Evolutionary conservation across 2,113 vertebrate species (phyloP), one percentile per base, ranked within the genome.

Genomic region (Collichthys lucidus): DNA sequence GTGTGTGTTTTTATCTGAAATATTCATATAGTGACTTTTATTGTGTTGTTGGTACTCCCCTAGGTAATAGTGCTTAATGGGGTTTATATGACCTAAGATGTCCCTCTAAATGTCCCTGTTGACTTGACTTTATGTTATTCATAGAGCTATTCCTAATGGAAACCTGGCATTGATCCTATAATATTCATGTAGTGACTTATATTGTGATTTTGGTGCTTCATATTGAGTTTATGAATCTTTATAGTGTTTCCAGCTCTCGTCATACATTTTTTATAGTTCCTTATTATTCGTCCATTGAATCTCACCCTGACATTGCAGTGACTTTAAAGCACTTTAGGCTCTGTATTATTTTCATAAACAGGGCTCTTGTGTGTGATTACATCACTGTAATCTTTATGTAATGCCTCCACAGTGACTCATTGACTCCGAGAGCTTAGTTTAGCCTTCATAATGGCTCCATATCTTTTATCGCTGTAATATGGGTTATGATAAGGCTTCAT

Each of bases 361-460:
- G 2, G 22, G 4, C 11, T 19, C 9, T 19, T 22, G 8, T 29
- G 53, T 31, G 29, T 16, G 22, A 19, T 31, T 29, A 5, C 46
- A 16, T 24, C 20, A 4, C 4, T 55, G 7, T 24, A 4, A 74
- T 53, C 2, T 29, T 50, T 7, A 44, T 19, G 31, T 42, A 15
- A 73, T 35, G 11, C 53, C 63, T 49, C 57, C 62, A 75, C 15
- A 42, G 57, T 76, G 73, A 81, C 53, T 66, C 63, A 47, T 2
- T 52, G 46, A 55, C 14, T 65, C 17, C 9, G 0, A 0, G 11
- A 14, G 26, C 11, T 60, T 6, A 16, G 53, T 70, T 52, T 24
- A 46, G 16, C 2, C 7, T 1, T 49, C 71, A 81, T 70, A 61
- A 71, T 61, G 69, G 59, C 75, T 49, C 53, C 2, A 1, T 44